phyloP scores from a whole-genome alignment of 2,888 invertebrate species.

The Cephalotes varians region DNA sequence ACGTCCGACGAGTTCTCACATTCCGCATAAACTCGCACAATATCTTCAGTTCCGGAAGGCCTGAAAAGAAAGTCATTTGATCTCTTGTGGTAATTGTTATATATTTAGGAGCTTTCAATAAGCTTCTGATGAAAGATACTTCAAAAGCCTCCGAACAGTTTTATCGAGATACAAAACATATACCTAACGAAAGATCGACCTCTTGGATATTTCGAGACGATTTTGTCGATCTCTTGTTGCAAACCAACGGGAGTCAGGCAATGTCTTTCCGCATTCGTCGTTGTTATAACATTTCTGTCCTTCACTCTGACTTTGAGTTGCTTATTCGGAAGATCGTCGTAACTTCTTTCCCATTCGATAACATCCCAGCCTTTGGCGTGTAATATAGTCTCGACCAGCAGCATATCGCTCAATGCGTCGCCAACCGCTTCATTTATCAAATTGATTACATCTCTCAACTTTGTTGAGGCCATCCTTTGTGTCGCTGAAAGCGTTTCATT shows the following conservation, averaged over 20 bases:
- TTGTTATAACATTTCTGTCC: constrained; percentile 94
- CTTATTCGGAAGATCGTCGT: constrained; percentile 94
- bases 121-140: not conserved
- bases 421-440: constrained; percentile 98
- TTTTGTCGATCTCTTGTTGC: constrained; percentile 92
- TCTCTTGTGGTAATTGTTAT: not conserved
- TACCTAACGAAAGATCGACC: constrained; percentile 95
- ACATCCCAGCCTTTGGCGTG: constrained; percentile 93
- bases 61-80: constrained; percentile 53
- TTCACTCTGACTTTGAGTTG: constrained; percentile 95
- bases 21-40: constrained; percentile 98
- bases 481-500: constrained; percentile 76
- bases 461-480: constrained; percentile 87
- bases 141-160: not conserved
- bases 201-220: constrained; percentile 89
- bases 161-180: not conserved
- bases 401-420: constrained; percentile 98
- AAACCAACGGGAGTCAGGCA: constrained; percentile 94
- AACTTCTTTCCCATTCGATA: constrained; percentile 93
- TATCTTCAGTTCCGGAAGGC: constrained; percentile 99
- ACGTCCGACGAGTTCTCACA: constrained; percentile 91
- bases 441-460: constrained; percentile 91
- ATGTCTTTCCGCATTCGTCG: constrained; percentile 94
- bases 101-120: not conserved
- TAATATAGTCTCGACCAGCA: constrained; percentile 96